phyloP scores from a whole-genome alignment of 2,888 invertebrate genomes.

The Muschampia plurimacula region DNA sequence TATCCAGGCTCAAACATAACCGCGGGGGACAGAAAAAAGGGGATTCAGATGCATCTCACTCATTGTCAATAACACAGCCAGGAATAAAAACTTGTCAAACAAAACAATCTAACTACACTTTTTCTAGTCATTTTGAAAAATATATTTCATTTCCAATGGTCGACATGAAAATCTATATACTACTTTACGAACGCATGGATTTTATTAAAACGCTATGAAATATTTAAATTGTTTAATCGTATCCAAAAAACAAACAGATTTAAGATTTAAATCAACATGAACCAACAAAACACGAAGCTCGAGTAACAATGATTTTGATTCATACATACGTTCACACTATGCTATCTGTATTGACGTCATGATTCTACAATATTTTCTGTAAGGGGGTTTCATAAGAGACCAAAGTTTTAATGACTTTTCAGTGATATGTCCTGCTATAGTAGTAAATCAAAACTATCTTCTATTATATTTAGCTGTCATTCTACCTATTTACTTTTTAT shows the following conservation, averaged over 20 bases:
- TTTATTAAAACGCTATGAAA: conserved; percentile 24
- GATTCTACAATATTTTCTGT: no score
- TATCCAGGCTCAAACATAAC: conserved; percentile 71
- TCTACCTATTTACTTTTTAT: no score
- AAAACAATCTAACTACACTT: not conserved
- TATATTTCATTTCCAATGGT: not conserved
- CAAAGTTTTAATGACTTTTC: no score
- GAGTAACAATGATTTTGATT: not conserved
- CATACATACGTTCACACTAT: not conserved
- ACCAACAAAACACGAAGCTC: not conserved
- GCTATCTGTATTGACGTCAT: no score
- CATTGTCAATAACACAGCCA: conserved; percentile 18
- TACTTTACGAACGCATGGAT: conserved; percentile 9
- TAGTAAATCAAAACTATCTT: no score
- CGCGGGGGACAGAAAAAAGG: conserved; percentile 39
- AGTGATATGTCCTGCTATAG: no score
- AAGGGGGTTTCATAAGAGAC: no score
- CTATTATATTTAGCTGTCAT: no score
- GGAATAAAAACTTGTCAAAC: conserved; percentile 6
- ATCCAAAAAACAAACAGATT: conserved; percentile 25
- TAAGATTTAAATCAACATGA: not conserved
- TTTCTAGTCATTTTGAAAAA: conserved; percentile 7
- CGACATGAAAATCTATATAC: conserved; percentile 10
- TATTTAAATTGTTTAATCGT: conserved; percentile 32
- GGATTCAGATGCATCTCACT: conserved; percentile 39